phyloP scores from a whole-genome alignment of 2,113 vertebrate genomes.

The Crypturellus undulatus region DNA sequence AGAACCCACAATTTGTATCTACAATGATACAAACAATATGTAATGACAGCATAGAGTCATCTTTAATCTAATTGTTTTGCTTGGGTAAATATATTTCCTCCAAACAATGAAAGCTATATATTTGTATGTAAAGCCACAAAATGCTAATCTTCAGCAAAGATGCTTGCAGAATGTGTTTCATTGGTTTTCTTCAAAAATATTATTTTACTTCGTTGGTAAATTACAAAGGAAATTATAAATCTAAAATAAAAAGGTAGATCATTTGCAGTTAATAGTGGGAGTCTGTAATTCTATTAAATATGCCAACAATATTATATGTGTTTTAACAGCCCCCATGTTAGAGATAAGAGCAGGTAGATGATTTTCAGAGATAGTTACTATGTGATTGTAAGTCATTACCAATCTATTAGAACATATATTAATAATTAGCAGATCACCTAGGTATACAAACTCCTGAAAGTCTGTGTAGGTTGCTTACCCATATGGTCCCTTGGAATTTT shows the following conservation, averaged over 20 bases:
- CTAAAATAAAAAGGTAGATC: not conserved
- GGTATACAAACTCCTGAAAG: not conserved
- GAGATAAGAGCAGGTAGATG: not conserved
- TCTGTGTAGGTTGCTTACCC: not conserved
- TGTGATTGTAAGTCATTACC: not conserved
- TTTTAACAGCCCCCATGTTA: not conserved
- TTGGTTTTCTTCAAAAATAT: not conserved
- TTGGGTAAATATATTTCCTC: not conserved
- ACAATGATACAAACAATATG: no score
- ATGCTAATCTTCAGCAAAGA: not conserved
- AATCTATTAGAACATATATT: not conserved
- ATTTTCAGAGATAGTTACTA: not conserved
- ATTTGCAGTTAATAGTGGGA: not conserved
- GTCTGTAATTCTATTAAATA: not conserved
- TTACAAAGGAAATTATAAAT: not conserved
- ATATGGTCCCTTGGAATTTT: not conserved
- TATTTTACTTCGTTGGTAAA: not conserved
- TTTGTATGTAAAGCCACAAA: not conserved
- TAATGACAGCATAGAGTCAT: not conserved
- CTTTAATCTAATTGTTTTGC: not conserved
- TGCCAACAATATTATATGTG: not conserved
- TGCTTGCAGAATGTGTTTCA: not conserved
- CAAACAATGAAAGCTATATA: not conserved
- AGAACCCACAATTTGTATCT: not conserved
- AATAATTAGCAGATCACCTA: not conserved